phyloP scores from a whole-genome alignment of 2,113 vertebrate genomes.

The Sebastes fasciatus region DNA sequence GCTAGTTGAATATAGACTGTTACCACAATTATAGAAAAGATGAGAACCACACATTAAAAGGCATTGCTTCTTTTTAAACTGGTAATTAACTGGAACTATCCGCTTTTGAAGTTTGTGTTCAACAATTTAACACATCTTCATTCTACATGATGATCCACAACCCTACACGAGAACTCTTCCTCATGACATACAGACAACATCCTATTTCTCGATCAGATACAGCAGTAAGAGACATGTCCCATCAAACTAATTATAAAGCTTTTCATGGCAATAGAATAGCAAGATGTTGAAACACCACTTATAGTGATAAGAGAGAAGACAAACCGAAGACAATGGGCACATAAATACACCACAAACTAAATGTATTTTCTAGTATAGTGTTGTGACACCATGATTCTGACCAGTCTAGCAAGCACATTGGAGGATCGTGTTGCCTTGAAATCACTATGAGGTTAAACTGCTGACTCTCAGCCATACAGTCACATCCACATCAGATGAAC shows the following conservation, averaged over 20 bases:
- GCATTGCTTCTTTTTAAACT: not conserved
- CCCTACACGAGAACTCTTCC: not conserved
- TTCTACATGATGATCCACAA: not conserved
- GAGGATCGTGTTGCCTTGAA: constrained; percentile 2
- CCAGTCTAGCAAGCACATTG: not conserved
- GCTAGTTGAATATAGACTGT: constrained; percentile 15
- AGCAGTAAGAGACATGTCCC: not conserved
- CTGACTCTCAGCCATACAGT: not conserved
- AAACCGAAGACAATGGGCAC: not conserved
- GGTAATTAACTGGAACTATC: not conserved
- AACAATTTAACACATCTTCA: not conserved
- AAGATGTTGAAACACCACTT: not conserved
- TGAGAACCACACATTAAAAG: not conserved
- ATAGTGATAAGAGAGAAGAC: not conserved
- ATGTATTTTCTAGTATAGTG: not conserved
- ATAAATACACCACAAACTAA: not conserved
- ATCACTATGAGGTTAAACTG: not conserved
- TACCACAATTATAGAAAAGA: constrained; percentile 2
- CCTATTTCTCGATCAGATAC: not conserved
- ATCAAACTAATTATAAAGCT: not conserved
- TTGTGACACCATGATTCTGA: not conserved
- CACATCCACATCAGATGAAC: constrained; percentile 11
- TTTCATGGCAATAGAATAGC: not conserved
- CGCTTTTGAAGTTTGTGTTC: not conserved
- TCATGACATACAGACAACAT: not conserved